phyloP scores from a whole-genome alignment of 2,888 invertebrate genomes.

The Sarcophaga subvicina region DNA sequence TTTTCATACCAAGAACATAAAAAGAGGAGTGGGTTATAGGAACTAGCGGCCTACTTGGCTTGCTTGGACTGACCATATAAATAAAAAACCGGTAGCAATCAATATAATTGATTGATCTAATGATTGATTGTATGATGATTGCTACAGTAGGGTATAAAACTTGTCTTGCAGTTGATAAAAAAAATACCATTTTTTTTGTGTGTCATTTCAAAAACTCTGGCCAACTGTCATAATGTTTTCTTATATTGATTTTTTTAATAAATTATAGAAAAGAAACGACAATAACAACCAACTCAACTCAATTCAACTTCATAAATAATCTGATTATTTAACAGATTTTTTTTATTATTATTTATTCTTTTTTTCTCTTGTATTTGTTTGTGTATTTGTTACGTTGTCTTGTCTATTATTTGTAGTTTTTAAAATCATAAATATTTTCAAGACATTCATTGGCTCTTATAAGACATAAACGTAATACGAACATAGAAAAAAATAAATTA shows the following conservation, averaged over 20 bases:
- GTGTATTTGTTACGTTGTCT: background rate
- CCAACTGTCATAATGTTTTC: background rate
- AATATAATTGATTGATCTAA: too few relatives aligned
- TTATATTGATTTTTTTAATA: background rate
- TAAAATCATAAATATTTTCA: background rate
- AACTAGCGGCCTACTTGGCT: too few relatives aligned
- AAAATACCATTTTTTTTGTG: background rate
- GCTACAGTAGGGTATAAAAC: background rate
- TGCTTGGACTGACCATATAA: too few relatives aligned
- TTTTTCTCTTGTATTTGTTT: too few relatives aligned
- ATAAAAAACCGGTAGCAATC: too few relatives aligned
- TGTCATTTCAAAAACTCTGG: background rate
- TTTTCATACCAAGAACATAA: too few relatives aligned
- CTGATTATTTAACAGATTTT: background rate
- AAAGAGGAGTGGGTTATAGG: too few relatives aligned
- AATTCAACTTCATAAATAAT: background rate
- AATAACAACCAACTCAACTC: background rate
- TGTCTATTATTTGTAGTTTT: background rate
- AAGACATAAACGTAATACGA: background rate
- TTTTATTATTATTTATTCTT: too few relatives aligned
- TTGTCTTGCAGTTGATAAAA: background rate
- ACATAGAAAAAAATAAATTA: background rate
- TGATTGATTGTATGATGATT: background rate
- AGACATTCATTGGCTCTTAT: background rate
- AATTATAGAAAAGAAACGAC: background rate